Base-by-base conservation (phyloP, 1,140 invertebrate genomes). In the Halictus rubicundus region DNA sequence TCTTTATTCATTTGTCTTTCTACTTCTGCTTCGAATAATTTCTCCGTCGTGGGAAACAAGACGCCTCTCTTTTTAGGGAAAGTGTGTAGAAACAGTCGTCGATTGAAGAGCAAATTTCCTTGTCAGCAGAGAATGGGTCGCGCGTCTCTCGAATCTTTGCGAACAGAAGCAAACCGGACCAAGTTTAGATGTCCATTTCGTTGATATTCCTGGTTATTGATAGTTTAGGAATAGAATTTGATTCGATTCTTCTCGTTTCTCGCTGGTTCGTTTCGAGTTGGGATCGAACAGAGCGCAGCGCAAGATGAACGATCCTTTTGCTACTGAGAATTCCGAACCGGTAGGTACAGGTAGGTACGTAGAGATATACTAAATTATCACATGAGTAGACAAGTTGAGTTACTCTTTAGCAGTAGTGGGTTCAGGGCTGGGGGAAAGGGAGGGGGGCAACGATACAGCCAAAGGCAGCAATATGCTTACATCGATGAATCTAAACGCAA, bases 351-450 rank as follows among this genome's bases (percentile, higher is more conserved):
- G 86, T 92, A 91, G 89, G 87, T 91, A 91, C 89, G 90, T 87
- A 90, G 90, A 91, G 87, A 92, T 91, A 90, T 92, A 92, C 87
- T 87, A 91, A 92, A 91, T 92, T 92, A 92, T 92, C 91, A 92
- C 91, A 92, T 92, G 90, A 91, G 89, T 91, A 91, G 89, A 92
- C 89, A 91, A 91, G 89, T 90, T 16, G 86, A 91, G 88, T 90
- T 92, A 91, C 90, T 91, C 88, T 86, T 89, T 91, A 92, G 92
- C 90, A 91, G 89, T 89, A 87, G 86, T 46, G 42, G 42, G 10
- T 46, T 46, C 3, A 12, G 42, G 42, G 42, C 9, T 14, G 90
- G 59, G 21, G 54, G 90, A 91, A 88, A 16, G 14, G 49, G 49
- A 88, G 59, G 21, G 54, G 91, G 92, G 90, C 89, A 92, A 91